These are phyloP conservation scores for Pangasianodon hypophthalmus DNA, from an alignment of 2,113 vertebrate species.

Conservation along the genomic window DNA sequence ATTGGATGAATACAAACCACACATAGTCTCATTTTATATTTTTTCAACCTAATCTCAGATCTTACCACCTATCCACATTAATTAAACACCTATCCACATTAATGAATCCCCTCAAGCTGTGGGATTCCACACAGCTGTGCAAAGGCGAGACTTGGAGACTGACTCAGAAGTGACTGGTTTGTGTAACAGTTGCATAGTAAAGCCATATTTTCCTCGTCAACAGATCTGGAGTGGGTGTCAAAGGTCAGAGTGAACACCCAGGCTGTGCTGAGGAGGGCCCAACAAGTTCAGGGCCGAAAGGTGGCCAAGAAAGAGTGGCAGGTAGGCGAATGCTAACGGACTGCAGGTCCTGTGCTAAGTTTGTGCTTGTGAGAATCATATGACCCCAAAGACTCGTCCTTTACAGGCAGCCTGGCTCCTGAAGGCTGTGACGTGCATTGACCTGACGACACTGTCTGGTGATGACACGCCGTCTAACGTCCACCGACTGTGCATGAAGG, in stretches of 20 bases:
- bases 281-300: constrained; percentile 80
- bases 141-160: not conserved
- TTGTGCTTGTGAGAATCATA: not conserved
- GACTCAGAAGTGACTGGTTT: not conserved
- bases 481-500: constrained; percentile 89
- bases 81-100: not conserved
- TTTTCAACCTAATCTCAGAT: not conserved
- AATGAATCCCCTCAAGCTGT: not conserved
- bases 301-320: constrained; percentile 88
- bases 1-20: not conserved
- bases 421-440: constrained; percentile 89
- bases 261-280: constrained; percentile 84
- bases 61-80: not conserved
- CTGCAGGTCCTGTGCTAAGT: not conserved
- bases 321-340: constrained; percentile 68
- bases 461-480: constrained; percentile 90
- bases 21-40: not conserved
- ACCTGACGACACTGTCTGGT: constrained; percentile 90
- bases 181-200: not conserved
- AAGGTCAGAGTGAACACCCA: constrained; percentile 86
- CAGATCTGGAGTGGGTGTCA: constrained; percentile 87
- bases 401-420: constrained; percentile 89
- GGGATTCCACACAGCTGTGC: no score
- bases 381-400: not conserved
- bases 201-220: not conserved